Percentiles rank a stretch among this genome's conserved stretches.
These are phyloP conservation scores for Torymus auratus DNA, from an alignment of 2,888 invertebrate genomes.

Conservation along the genomic window DNA sequence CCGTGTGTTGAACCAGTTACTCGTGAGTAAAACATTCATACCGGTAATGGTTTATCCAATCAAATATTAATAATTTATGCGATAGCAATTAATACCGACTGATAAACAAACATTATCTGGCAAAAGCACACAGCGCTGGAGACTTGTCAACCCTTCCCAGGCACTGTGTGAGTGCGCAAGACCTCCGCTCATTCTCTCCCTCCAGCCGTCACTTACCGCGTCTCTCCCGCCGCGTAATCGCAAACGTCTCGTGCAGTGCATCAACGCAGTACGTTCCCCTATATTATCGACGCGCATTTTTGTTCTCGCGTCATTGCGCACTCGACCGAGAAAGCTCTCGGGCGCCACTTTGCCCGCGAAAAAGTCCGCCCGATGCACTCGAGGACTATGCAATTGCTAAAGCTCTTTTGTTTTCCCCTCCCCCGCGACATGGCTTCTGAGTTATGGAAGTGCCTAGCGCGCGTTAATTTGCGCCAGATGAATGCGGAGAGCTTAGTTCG, in stretches of 20 bases:
- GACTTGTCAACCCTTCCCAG: too few species aligned
- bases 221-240: background rate
- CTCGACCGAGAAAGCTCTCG: constrained; percentile 4
- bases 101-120: too few species aligned
- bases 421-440: background rate
- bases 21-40: background rate
- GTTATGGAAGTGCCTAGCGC: background rate
- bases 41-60: too few species aligned
- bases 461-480: constrained; percentile 15
- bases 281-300: too few species aligned
- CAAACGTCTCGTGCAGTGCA: background rate
- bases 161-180: too few species aligned
- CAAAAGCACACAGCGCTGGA: too few species aligned
- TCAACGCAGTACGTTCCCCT: background rate
- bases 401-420: background rate
- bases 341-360: background rate
- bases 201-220: too few species aligned
- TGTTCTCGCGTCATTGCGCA: background rate
- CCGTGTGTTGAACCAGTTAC: background rate
- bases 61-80: too few species aligned
- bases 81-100: too few species aligned
- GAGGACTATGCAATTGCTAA: constrained; percentile 1
- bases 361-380: constrained; percentile 18
- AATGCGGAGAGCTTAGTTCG: constrained; percentile 45
- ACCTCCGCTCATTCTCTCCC: too few species aligned